Conservation (phyloP, 2,888 invertebrate genomes). For the Heliothis peltigera region DNA sequence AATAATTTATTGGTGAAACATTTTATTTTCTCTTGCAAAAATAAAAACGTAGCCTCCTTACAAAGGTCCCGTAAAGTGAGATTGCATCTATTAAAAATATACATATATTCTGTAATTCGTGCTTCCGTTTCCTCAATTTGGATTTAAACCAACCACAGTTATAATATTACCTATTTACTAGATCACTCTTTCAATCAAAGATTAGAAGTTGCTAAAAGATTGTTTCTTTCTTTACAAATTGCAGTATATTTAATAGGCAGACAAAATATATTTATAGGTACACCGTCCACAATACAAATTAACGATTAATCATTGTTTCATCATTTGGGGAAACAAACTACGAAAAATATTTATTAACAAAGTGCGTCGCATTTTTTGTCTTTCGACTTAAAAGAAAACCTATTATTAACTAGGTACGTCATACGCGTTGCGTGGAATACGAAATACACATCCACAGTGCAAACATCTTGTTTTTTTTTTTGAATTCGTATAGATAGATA, state of each 20-base stretch:
- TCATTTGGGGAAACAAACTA: slow-evolving; percentile 6
- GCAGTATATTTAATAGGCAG: no score
- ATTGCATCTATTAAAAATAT: no score
- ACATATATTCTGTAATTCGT: neutral
- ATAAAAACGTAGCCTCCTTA: neutral
- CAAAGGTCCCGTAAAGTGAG: no score
- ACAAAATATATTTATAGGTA: no score
- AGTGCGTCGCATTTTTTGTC: slow-evolving; percentile 18
- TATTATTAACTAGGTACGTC: slow-evolving; percentile 43
- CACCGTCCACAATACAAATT: no score
- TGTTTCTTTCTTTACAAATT: no score
- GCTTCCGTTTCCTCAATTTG: neutral
- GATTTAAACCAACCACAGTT: neutral
- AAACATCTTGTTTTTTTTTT: slow-evolving; percentile 47
- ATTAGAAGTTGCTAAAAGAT: neutral
- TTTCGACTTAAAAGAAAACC: neutral
- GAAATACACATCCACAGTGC: slow-evolving; percentile 28
- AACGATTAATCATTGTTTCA: slow-evolving; percentile 9
- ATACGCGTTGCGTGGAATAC: slow-evolving; percentile 35
- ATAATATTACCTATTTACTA: neutral
- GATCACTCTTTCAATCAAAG: no score
- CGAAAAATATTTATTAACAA: slow-evolving; percentile 9
- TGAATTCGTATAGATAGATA: slow-evolving; percentile 37
- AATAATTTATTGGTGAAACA: slow-evolving; percentile 5
- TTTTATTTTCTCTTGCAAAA: neutral